These are phyloP conservation scores for Hippocampus comes DNA, from an alignment of 2,113 vertebrate species.

Conservation along the genomic window DNA sequence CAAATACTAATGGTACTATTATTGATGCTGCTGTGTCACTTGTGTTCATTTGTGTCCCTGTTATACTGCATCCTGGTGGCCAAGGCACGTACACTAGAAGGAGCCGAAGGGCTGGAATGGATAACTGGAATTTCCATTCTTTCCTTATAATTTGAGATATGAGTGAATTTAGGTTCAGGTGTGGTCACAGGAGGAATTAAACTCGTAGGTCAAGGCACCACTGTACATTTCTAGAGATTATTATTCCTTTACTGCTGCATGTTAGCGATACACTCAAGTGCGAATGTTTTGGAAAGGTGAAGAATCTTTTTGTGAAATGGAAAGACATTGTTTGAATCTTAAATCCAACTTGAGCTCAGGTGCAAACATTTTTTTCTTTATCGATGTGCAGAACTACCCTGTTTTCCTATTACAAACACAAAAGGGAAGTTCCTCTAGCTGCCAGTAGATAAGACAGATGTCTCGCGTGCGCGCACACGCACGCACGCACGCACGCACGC, in stretches of 20 bases:
- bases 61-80: background rate
- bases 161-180: background rate
- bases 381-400: constrained; percentile 22
- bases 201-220: background rate
- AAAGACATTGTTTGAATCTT: constrained; percentile 31
- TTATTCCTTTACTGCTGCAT: background rate
- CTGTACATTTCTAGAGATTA: background rate
- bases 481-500: too few relatives aligned
- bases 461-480: background rate
- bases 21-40: background rate
- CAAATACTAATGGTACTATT: too few relatives aligned
- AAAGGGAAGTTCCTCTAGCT: constrained; percentile 10
- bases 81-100: background rate
- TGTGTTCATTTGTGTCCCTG: background rate
- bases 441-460: constrained; percentile 8
- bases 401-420: constrained; percentile 23
- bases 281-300: constrained; percentile 10
- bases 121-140: background rate
- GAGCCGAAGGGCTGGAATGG: background rate
- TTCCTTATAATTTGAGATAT: background rate
- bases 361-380: constrained; percentile 26
- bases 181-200: background rate
- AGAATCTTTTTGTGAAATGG: constrained; percentile 18
- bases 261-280: background rate
- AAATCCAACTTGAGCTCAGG: constrained; percentile 23